Base-by-base conservation (phyloP, 2,113 vertebrate species). In the Okapia johnstoni region DNA sequence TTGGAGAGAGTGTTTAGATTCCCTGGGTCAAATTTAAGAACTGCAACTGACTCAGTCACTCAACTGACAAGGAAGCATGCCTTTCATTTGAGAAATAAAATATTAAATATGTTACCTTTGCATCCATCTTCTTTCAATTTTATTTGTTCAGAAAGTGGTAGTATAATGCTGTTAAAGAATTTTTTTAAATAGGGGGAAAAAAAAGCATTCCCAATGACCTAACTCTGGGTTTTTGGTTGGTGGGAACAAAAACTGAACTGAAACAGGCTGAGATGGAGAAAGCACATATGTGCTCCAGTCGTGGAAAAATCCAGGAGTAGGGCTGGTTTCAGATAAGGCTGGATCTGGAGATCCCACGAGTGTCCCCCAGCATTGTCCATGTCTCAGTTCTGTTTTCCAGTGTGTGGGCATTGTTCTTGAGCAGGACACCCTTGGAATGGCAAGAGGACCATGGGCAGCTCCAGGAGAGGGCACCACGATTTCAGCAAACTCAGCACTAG, bases 1-100 rank as follows among this genome's bases (percentile, higher is more conserved):
- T 81, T 50, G 77, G 94, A 92, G 80, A 58, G 61, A 93, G 83
- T 63, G 88, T 93, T 97, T 93, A 70, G 36, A 61, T 61, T 84
- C 36, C 58, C n/a, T 92, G 73, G 81, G 3, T 97, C 92, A 1
- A 30, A 40, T 93, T 84, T 66, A 8, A 13, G 58, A 50, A 88
- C 92, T 94, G 48, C 73, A 80, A 70, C 10, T 0, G 73, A 52
- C 9, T 81, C 25, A 33, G 25, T 86, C 70, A n/a, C 40, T 95
- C 60, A 6, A 28, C 21, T 80, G 96, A 86, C 63, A 66, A 66
- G 58, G n/a, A 73, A 88, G 57, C 36, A 8, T 10, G 58, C 13
- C 46, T 94, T 96, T 90, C n/a, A 40, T 81, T 77, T 88, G 48
- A 97, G 86, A 95, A 91, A 85, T 43, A 30, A 26, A 58, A 43